Base-by-base conservation (phyloP, 1,140 invertebrate species). In the Glossosoma conforme region DNA sequence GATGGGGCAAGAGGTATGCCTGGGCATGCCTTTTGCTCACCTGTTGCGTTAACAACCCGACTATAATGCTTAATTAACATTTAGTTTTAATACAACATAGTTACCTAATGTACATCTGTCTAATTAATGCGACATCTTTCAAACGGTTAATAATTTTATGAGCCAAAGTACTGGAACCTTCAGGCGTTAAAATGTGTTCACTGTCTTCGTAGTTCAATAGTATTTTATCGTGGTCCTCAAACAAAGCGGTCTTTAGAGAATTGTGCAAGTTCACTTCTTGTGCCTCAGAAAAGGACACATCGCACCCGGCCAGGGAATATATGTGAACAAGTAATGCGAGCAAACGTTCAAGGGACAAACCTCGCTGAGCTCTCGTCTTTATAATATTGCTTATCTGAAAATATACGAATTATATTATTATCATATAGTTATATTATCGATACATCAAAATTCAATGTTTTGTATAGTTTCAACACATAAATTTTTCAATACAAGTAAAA, bases 241-340 rank as follows among this genome's bases (percentile, higher is more conserved):
- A 75, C 54, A 85, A 66, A 28, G 80, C 80, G 18, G 74, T 70
- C 13, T 70, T 72, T 8, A 84, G 62, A 0, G 76, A 67, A 38
- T 75, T 68, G 36, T 66, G 63, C 1, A 82, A 59, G 14, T 65
- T 73, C n/a, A 75, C 70, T 62, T 80, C 78, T 61, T 80, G 76
- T 20, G 72, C 65, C 6, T 64, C 54, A 8, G 75, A 67, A 61
- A 82, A 81, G 3, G 67, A 63, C 15, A 80, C 72, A 52, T 81
- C 77, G 1, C 69, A 76, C 2, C 80, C 82, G 49, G 70, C 74
- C 2, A 85, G 61, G 2, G 82, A 78, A 57, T 81, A 84, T n/a
- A 83, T 64, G 60, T 81, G 72, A 14, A 82, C 72, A 5, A 84
- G 61, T 9, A 85, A 62, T 3, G 75, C 71, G 3, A 85, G 61